phyloP scores from a whole-genome alignment of 2,888 invertebrate genomes.

The Cantharis rustica region DNA sequence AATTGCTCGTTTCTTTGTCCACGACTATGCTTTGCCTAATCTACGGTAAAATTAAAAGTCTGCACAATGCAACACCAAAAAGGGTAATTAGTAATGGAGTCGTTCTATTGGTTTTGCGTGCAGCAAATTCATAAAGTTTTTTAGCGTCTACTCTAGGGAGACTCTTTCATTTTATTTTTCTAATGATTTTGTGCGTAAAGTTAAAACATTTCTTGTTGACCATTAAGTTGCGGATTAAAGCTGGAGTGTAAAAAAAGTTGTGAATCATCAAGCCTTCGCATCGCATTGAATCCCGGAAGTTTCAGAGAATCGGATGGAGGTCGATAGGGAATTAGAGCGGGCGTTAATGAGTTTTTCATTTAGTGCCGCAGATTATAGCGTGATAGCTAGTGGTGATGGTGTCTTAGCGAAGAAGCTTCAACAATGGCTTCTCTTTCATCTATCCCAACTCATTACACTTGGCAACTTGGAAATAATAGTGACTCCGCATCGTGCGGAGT shows the following conservation, averaged over 20 bases:
- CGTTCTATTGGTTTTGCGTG: neutral
- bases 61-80: constrained; percentile 15
- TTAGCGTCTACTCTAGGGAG: neutral
- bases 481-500: constrained; percentile 18
- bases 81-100: neutral
- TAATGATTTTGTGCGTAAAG: neutral
- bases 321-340: constrained; percentile 42
- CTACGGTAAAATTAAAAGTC: constrained; percentile 44
- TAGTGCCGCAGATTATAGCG: constrained; percentile 48
- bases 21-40: constrained; percentile 38
- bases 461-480: constrained; percentile 27
- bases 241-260: constrained; percentile 18
- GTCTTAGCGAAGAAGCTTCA: constrained; percentile 39
- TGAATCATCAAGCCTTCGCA: constrained; percentile 27
- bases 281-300: constrained; percentile 28
- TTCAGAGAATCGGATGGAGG: constrained; percentile 24
- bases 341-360: constrained; percentile 54
- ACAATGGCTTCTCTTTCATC: constrained; percentile 40
- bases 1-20: constrained; percentile 32
- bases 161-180: neutral
- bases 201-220: neutral
- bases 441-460: constrained; percentile 30
- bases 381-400: constrained; percentile 42
- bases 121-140: neutral
- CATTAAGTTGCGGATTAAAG: neutral